Base-by-base conservation (phyloP, 2,113 vertebrate species). In the Pampusana beccarii region DNA sequence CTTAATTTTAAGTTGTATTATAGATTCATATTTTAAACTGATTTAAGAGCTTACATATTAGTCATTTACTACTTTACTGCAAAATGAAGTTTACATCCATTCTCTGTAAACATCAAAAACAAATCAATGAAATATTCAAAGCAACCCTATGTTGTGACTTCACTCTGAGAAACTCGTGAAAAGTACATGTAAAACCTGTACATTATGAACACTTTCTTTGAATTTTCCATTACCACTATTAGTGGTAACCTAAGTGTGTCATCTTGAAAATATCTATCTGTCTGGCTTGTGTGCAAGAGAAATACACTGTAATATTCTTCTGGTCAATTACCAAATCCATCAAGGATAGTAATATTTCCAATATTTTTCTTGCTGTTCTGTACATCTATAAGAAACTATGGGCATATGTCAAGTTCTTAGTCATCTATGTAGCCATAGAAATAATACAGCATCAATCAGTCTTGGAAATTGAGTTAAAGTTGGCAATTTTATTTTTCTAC, bases 391-490 rank as follows among this genome's bases (percentile, higher is more conserved):
- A 69, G 48, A 94, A 94, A 58, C 16, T 34, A 19, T 16, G 31
- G 64, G 9, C 12, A 58, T 64, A 57, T 67, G 56, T 86, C 46
- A 90, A 60, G 50, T 70, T 82, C n/a, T 88, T 93, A 58, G 58
- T 83, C 44, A 74, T 70, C 77, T 84, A 0, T 67, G 46, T n/a
- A 83, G 21, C 51, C 2, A 1, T 36, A 64, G 85, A 94, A 95
- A 95, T 93, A 92, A 80, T 40, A 72, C 19, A 72, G 18, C 38
- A 92, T 88, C 88, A 77, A 64, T 94, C 85, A 86, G 44, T 67
- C 48, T 71, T 90, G 38, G 69, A 86, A 95, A 90, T 67, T 60
- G 75, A 93, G 80, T 88, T 90, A 44, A 90, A 92, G 51, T 65
- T 57, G 42, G 56, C 36, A 79, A 86, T 91, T 84, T 95, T 90